Base-by-base conservation (phyloP, 2,113 vertebrate genomes). In the Edolisoma coerulescens region DNA sequence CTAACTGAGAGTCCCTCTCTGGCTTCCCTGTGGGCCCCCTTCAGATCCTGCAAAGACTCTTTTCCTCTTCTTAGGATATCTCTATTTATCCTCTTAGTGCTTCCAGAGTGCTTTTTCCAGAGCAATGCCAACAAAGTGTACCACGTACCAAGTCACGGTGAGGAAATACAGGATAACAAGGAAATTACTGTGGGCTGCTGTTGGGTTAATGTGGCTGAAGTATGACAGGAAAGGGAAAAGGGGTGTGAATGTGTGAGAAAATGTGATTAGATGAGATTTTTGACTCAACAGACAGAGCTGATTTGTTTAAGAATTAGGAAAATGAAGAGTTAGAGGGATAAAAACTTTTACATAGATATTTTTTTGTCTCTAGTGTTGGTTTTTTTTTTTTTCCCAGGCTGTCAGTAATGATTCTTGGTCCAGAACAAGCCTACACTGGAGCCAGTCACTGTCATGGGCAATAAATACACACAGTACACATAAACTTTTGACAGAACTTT, bases 401-500 rank as follows among this genome's bases (percentile, higher is more conserved):
- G 3, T 24, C 44, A 52, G 24, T 39, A 63, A 80, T 14, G 16
- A 26, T 13, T 30, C 18, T 33, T 54, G 23, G 18, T 26, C 63
- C 32, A 83, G 20, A 78, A 63, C 60, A 90, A 69, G 8, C 64
- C 65, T 73, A 16, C 65, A 42, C 30, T 53, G 68, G 75, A 84
- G 70, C 35, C 32, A 16, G 63, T 60, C 39, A 63, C 37, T 45
- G 14, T 30, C n/a, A 16, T 16, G 33, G 35, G 4, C 3, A 7
- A 24, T 54, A 78, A 91, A 82, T 49, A 41, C 10, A 53, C 11
- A 6, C 4, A 30, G 2, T 16, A 28, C 9, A 39, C 16, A 30
- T 26, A 80, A 90, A 85, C 7, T 57, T 84, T 17, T 65, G 27
- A 65, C 52, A 75, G 54, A 93, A 92, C 73, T 96, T 90, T 87